Conservation (phyloP, 2,888 invertebrate species). For the Piscicola geometra region DNA sequence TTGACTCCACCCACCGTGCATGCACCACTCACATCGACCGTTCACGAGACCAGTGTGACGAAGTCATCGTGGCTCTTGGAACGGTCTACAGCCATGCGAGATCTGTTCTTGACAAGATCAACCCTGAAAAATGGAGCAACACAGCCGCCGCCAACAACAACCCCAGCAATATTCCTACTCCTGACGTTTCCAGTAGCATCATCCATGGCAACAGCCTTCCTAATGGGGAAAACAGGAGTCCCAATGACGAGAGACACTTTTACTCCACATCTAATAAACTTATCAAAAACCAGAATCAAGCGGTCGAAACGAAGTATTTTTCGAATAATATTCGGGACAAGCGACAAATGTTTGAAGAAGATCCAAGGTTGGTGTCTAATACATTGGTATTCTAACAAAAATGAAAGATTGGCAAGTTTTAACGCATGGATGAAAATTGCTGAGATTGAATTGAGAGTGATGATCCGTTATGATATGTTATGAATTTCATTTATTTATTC, state of each 20-base stretch:
- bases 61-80: constrained; percentile 42
- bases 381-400: no score
- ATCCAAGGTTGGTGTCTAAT: constrained; percentile 4
- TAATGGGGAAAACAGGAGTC: background rate
- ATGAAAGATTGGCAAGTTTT: background rate
- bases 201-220: background rate
- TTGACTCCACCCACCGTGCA: constrained; percentile 41
- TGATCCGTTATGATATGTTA: background rate
- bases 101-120: constrained; percentile 43
- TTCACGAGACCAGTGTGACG: constrained; percentile 43
- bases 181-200: background rate
- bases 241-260: background rate
- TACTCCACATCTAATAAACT: background rate
- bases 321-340: background rate
- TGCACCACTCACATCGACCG: constrained; percentile 42
- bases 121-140: constrained; percentile 44
- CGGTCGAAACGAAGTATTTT: background rate
- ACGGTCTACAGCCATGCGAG: constrained; percentile 43
- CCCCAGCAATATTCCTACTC: no score
- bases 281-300: background rate
- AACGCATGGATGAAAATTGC: background rate
- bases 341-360: constrained; percentile 2
- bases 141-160: constrained; percentile 34
- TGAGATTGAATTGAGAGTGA: background rate
- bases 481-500: background rate